These are phyloP conservation scores for Oreochromis grahami DNA, from an alignment of 2,797 vertebrate genomes.

Conservation along the genomic window DNA sequence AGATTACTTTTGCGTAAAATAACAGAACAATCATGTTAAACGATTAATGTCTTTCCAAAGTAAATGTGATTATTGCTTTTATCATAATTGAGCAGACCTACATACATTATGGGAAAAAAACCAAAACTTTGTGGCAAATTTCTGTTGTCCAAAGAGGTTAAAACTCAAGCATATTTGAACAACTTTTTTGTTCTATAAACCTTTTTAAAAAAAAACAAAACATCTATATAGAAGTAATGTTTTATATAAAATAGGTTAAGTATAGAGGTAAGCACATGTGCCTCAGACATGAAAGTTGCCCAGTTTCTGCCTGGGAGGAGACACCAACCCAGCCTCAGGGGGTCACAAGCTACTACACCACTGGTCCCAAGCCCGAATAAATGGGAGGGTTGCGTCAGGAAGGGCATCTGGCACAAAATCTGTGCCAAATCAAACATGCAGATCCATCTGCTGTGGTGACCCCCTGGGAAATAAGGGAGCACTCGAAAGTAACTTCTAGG, in stretches of 20 bases:
- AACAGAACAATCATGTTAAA: not conserved
- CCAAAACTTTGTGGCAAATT: not conserved
- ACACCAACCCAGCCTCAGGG: not conserved
- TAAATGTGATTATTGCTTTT: not conserved
- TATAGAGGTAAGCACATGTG: not conserved
- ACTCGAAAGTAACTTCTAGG: not conserved
- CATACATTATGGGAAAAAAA: not conserved
- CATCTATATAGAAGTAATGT: not conserved
- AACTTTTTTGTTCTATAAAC: not conserved
- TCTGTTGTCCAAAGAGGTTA: not conserved
- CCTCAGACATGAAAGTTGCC: not conserved
- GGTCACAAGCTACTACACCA: not conserved
- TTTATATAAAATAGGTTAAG: not conserved
- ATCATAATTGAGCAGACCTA: not conserved
- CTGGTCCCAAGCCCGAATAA: not conserved
- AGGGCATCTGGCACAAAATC: not conserved
- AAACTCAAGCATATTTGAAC: not conserved
- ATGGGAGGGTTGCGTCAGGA: not conserved
- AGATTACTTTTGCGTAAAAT: accelerated
- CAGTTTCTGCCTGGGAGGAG: not conserved
- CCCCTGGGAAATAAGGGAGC: not conserved
- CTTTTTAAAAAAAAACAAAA: not conserved
- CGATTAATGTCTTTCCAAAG: not conserved
- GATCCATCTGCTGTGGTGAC: not conserved
- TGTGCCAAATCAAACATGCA: not conserved